These are phyloP conservation scores for Oreotrochilus melanogaster DNA, from an alignment of 2,113 vertebrate genomes.

Conservation along the genomic window DNA sequence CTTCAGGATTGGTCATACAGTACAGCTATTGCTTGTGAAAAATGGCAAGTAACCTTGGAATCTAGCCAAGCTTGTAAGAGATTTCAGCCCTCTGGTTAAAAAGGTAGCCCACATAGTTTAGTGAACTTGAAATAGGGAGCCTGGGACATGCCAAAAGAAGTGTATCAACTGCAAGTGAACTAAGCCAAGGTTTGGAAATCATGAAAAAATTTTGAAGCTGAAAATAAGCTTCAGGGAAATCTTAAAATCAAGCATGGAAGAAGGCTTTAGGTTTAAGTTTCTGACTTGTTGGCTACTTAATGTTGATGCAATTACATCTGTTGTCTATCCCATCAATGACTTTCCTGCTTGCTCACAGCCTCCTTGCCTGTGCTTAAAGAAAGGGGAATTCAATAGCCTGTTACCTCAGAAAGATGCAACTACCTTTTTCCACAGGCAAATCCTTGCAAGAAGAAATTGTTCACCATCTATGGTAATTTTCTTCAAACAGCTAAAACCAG, in stretches of 20 bases:
- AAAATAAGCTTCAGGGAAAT: background rate
- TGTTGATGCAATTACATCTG: background rate
- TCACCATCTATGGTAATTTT: background rate
- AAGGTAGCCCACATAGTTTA: background rate
- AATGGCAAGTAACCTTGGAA: background rate
- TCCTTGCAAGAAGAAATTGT: background rate
- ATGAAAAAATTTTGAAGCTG: background rate
- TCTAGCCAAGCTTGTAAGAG: background rate
- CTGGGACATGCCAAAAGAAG: background rate
- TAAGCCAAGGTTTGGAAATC: background rate
- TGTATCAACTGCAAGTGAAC: background rate
- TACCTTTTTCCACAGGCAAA: background rate
- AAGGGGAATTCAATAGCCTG: background rate
- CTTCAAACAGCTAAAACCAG: background rate
- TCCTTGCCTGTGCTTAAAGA: background rate
- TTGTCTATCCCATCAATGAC: background rate
- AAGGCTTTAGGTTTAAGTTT: background rate
- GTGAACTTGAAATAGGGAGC: background rate
- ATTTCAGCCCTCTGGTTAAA: background rate
- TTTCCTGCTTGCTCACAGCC: background rate
- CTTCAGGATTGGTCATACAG: background rate
- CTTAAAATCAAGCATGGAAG: background rate
- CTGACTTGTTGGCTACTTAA: background rate
- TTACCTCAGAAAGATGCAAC: background rate
- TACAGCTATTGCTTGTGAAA: background rate